These are phyloP conservation scores for Porites lutea DNA, from an alignment of 64 coral and sea anemone species.

Conservation along the genomic window DNA sequence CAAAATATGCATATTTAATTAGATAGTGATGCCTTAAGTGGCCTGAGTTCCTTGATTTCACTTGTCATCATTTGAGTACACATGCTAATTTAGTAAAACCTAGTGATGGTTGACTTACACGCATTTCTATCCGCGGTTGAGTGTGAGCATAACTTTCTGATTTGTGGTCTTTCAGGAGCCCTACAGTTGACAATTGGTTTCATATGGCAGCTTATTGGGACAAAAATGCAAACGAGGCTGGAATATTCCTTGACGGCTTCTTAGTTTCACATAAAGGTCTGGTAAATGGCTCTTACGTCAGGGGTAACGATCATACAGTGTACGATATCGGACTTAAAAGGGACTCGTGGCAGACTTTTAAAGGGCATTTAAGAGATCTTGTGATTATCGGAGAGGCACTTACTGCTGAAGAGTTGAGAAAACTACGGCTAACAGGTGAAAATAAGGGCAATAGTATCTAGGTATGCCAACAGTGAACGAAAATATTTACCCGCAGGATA, in stretches of 20 bases:
- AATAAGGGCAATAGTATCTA: neutral
- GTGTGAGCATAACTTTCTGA: no score
- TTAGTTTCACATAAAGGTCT: neutral
- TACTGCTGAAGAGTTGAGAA: neutral
- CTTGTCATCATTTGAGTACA: no score
- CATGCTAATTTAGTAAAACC: no score
- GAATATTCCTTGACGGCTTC: neutral
- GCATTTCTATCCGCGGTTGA: no score
- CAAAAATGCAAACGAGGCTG: neutral
- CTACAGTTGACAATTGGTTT: neutral
- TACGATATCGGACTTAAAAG: slow-evolving; percentile 70
- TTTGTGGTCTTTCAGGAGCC: neutral
- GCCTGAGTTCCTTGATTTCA: no score
- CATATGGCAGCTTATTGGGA: no score
- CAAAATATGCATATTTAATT: no score
- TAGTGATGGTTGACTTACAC: no score
- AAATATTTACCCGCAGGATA: no score
- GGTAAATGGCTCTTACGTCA: neutral
- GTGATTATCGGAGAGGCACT: slow-evolving; percentile 15
- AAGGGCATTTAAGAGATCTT: slow-evolving; percentile 29
- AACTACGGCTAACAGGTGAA: neutral
- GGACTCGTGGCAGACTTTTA: neutral
- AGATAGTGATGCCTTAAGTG: no score
- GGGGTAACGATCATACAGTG: neutral
- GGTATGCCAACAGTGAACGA: no score